phyloP scores from a whole-genome alignment of 2,113 vertebrate genomes.

The Merops nubicus region DNA sequence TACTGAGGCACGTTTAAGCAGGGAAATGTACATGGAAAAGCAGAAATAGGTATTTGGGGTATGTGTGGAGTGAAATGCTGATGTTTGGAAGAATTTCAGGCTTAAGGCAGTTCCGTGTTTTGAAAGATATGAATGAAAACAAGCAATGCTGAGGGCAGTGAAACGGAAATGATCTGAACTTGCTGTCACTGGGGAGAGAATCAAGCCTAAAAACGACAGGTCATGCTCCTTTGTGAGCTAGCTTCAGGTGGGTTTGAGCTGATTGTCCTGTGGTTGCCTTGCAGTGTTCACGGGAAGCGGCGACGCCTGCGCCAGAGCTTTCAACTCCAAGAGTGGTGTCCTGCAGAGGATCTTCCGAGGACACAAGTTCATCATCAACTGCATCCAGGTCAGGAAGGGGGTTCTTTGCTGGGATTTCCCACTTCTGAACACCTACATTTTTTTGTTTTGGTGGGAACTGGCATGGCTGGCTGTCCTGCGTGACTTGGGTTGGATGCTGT shows the following conservation, averaged over 20 bases:
- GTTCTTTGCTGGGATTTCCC: not conserved
- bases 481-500: not conserved
- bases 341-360: conserved; percentile 82
- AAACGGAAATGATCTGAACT: not conserved
- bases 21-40: not conserved
- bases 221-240: not conserved
- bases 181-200: not conserved
- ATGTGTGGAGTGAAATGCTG: not conserved
- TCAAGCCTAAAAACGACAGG: accelerated
- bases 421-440: not conserved
- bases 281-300: conserved; percentile 86
- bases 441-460: not conserved
- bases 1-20: not conserved
- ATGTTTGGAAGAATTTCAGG: not conserved
- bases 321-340: conserved; percentile 76
- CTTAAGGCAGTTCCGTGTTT: not conserved
- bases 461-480: not conserved
- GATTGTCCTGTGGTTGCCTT: not conserved
- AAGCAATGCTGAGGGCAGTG: not conserved
- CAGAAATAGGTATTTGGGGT: not conserved
- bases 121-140: not conserved
- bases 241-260: not conserved
- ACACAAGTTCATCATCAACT: conserved; percentile 83
- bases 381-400: conserved; percentile 77
- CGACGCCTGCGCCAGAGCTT: conserved; percentile 81